Percentiles rank a stretch among this genome's conserved stretches.
Evolutionary conservation across 1,140 invertebrate species (phyloP).

Genomic region (Drosophila ercepeae): DNA sequence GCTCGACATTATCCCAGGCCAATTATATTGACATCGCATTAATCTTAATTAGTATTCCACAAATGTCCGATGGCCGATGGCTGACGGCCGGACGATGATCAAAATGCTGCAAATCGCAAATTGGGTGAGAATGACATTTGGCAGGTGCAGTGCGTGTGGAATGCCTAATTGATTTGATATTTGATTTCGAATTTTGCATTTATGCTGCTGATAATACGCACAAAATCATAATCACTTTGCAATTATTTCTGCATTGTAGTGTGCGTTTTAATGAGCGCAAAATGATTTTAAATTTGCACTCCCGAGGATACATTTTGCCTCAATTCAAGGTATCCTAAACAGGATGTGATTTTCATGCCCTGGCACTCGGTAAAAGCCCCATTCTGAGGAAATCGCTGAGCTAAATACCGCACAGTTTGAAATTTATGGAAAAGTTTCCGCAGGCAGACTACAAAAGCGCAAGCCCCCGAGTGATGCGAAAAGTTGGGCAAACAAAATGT

Average conservation of each 20-base stretch:
- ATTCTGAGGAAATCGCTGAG: slow-evolving; percentile 4
- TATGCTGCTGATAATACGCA: background rate
- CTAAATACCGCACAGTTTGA: slow-evolving; percentile 30
- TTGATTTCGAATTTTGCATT: slow-evolving; percentile 1
- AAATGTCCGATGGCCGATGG: slow-evolving; percentile 14
- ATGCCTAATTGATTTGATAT: slow-evolving; percentile 6
- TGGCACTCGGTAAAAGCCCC: slow-evolving; percentile 2
- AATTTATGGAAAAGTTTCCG: slow-evolving; percentile 37
- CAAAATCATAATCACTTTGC: slow-evolving; percentile 1
- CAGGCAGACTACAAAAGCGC: slow-evolving; percentile 3
- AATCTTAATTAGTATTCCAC: slow-evolving; percentile 59
- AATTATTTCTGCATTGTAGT: background rate
- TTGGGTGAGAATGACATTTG: background rate
- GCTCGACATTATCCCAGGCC: slow-evolving; percentile 1
- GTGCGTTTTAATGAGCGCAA: background rate
- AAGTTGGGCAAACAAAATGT: slow-evolving; percentile 41
- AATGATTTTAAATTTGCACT: background rate
- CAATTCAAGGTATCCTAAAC: background rate
- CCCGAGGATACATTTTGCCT: background rate
- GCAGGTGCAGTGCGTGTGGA: slow-evolving; percentile 3
- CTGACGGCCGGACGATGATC: background rate
- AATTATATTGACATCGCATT: slow-evolving; percentile 38
- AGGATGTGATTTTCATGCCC: slow-evolving; percentile 15
- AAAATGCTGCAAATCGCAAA: slow-evolving; percentile 29
- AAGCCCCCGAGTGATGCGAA: slow-evolving; percentile 38